Evolutionary conservation across 64 coral and sea anemone species (phyloP).

Genomic region (Acropora tenuis): DNA sequence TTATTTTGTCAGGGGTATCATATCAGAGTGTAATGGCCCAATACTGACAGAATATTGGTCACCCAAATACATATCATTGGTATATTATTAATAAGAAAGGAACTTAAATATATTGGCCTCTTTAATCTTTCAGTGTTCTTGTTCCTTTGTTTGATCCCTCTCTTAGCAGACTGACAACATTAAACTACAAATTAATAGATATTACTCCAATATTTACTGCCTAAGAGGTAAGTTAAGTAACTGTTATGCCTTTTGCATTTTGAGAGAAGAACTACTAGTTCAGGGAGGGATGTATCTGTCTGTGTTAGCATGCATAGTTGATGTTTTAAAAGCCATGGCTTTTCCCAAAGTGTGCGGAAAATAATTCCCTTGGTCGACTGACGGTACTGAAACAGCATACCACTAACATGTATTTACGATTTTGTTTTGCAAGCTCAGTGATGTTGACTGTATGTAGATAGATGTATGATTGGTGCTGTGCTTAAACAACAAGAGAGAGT

Average conservation of each 20-base stretch:
- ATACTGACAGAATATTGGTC: not conserved
- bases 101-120: not conserved
- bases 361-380: not conserved
- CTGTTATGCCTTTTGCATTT: not conserved
- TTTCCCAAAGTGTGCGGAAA: not conserved
- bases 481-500: not conserved
- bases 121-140: not conserved
- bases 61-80: not conserved
- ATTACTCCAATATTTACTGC: constrained; percentile 8
- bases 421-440: not conserved
- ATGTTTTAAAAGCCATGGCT: constrained; percentile 3
- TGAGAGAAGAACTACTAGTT: not conserved
- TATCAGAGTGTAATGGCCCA: not conserved
- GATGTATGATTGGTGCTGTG: not conserved
- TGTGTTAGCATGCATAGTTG: not conserved
- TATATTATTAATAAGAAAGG: not conserved
- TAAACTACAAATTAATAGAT: not conserved
- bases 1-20: not conserved
- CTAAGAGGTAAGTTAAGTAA: not conserved
- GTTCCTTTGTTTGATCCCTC: not conserved
- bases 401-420: not conserved
- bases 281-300: not conserved
- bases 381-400: constrained; percentile 2
- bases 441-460: constrained; percentile 3
- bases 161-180: not conserved